Conservation (phyloP, 2,797 vertebrate genomes). For the Synaphobranchus kaupii region DNA sequence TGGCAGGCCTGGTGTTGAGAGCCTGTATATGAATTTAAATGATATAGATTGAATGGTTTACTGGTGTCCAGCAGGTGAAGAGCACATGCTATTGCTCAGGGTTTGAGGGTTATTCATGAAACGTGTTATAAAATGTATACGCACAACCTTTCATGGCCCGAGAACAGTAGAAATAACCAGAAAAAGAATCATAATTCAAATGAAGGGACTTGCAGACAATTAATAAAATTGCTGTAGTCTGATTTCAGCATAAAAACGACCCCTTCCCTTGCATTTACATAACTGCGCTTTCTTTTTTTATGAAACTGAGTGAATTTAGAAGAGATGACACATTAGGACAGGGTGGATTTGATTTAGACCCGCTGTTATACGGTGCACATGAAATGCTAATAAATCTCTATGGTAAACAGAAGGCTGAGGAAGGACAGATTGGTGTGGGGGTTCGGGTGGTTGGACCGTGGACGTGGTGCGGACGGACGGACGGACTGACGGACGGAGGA, state of each 20-base stretch:
- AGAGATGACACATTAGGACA: background rate
- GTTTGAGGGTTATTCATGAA: background rate
- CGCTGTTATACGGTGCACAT: background rate
- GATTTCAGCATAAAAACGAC: background rate
- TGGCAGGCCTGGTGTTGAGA: background rate
- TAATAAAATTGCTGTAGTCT: background rate
- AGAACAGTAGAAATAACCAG: background rate
- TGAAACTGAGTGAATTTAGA: background rate
- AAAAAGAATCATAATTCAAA: background rate
- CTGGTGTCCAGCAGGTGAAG: background rate
- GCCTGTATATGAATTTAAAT: background rate
- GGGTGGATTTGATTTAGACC: background rate
- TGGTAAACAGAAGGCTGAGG: background rate
- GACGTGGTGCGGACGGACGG: background rate
- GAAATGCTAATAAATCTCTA: background rate
- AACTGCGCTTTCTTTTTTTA: background rate
- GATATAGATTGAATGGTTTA: too few species aligned
- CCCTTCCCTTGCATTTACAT: background rate
- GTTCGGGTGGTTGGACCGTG: background rate
- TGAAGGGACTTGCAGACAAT: background rate
- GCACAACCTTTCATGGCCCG: background rate
- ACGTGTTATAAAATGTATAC: background rate
- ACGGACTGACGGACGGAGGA: background rate
- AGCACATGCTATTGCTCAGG: background rate
- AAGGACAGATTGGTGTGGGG: background rate